Conservation (phyloP, 2,888 invertebrate genomes). For the Ophion obscuratus region DNA sequence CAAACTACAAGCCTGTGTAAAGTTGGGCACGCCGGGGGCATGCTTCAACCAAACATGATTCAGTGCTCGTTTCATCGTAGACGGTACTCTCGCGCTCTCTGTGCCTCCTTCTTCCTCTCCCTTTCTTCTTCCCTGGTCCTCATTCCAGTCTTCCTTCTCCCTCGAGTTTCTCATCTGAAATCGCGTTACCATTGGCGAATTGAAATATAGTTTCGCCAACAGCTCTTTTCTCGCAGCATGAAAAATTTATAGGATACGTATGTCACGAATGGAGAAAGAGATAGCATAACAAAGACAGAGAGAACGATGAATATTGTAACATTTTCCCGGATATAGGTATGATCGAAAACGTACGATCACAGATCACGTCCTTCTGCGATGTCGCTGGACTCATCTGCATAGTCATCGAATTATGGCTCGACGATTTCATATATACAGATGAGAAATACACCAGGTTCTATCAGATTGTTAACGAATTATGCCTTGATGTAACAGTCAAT, state of each 20-base stretch:
- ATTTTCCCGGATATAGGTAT: slow-evolving; percentile 5
- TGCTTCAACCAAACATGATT: slow-evolving; percentile 64
- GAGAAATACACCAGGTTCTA: slow-evolving; percentile 2
- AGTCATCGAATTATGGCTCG: neutral
- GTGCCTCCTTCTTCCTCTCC: neutral
- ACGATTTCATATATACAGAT: slow-evolving; percentile 9
- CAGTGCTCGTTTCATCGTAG: slow-evolving; percentile 59
- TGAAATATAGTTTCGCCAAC: slow-evolving; percentile 38
- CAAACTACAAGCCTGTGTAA: slow-evolving; percentile 19
- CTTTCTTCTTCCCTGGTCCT: neutral
- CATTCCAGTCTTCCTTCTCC: slow-evolving; percentile 1
- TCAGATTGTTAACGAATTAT: neutral
- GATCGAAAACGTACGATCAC: neutral
- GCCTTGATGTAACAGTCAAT: too few species aligned
- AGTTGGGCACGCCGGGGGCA: slow-evolving; percentile 44
- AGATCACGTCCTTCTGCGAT: neutral
- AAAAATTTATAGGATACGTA: slow-evolving; percentile 26
- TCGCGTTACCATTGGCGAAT: slow-evolving; percentile 36
- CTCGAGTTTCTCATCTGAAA: slow-evolving; percentile 35
- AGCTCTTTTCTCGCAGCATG: slow-evolving; percentile 31
- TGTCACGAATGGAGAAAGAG: neutral
- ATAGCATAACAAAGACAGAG: neutral
- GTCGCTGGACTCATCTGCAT: too few species aligned
- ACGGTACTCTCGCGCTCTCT: slow-evolving; percentile 29
- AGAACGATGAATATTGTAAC: neutral